Evolutionary conservation across 2,797 vertebrate species (phyloP), one percentile per base, ranked within the genome.

Genomic region (Amblyopsis hoosieri): DNA sequence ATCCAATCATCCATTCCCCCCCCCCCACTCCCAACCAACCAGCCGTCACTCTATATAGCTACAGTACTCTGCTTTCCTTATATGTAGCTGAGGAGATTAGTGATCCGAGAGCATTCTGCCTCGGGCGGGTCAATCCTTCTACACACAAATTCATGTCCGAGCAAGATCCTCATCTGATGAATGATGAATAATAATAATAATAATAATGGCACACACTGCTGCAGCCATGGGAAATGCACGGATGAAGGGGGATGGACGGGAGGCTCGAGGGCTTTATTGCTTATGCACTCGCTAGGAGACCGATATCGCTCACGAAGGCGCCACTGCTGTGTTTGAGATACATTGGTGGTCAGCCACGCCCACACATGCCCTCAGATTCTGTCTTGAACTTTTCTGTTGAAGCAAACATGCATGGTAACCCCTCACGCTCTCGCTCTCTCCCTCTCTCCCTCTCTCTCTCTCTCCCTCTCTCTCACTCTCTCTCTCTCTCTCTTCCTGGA

Each of bases 111-210:
- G 33, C 33, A 37, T 37, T 9, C 8, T 37, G 5, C 6, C 6
- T 37, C 33, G 5, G 33, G 8, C 33, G 7, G 8, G 8, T 37
- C 33, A 37, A 37, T 37, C 33, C 33, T 37, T 37, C 33, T 37
- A 55, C 77, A 49, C 66, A 73, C 77, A 54, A 64, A 42, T 60
- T 29, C 23, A 29, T 78, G 75, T 62, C 64, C 42, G 60, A 47
- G 62, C 50, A 19, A 19, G 19, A 19, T 1, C 19, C 19, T 19
- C 17, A 1, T 17, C 17, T 17, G 17, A 17, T 17, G 2, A 17
- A 29, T 29, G 23, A 29, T 29, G 23, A 29, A 29, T 29, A 29
- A 29, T 3, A n/a, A 52, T 29, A 29, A 29, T 3, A n/a, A 52
- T 45, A 3, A 11, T 9, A 5, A 14, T 42, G 29, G 1, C 2